Conservation (phyloP, 2,113 vertebrate genomes). For the Taurulus bubalis region DNA sequence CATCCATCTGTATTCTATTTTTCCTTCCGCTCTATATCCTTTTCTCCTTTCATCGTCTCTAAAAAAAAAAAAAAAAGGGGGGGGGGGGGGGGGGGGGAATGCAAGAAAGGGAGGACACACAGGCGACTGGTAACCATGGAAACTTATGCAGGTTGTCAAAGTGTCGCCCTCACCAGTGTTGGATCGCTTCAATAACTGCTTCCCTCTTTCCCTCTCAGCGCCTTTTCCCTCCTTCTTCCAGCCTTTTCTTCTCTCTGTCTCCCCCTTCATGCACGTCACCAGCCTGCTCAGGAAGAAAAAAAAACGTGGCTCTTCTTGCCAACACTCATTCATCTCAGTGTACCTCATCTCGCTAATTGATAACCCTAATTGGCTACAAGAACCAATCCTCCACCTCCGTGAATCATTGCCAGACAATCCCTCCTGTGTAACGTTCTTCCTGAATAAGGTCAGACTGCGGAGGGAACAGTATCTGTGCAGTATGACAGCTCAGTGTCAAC, state of each 20-base stretch:
- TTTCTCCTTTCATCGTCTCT: slow-evolving; percentile 22
- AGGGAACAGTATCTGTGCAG: slow-evolving; percentile 35
- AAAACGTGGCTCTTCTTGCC: slow-evolving; percentile 19
- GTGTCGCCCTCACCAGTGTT: slow-evolving; percentile 65
- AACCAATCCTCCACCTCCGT: slow-evolving; percentile 46
- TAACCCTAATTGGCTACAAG: slow-evolving; percentile 71
- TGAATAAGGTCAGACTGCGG: slow-evolving; percentile 55
- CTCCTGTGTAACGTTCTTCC: slow-evolving; percentile 40
- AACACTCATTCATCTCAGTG: slow-evolving; percentile 55
- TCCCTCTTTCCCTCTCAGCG: slow-evolving; percentile 42
- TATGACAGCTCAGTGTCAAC: slow-evolving; percentile 65
- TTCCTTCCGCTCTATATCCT: slow-evolving; percentile 15
- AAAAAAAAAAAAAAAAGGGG: too few species aligned
- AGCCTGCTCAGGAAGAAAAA: slow-evolving; percentile 1
- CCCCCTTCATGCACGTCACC: slow-evolving; percentile 16
- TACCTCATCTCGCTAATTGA: slow-evolving; percentile 65
- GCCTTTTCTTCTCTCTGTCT: slow-evolving; percentile 18
- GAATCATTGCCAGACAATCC: slow-evolving; percentile 38
- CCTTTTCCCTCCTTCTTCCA: slow-evolving; percentile 29
- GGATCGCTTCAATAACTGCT: slow-evolving; percentile 74
- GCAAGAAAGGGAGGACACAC: slow-evolving; percentile 54
- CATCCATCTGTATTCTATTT: slow-evolving; percentile 32
- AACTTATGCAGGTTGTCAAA: slow-evolving; percentile 78
- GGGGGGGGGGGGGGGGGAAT: not conserved
- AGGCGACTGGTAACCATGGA: slow-evolving; percentile 75